Conservation (phyloP, 1,140 invertebrate genomes). For the Zelostemma sp. region DNA sequence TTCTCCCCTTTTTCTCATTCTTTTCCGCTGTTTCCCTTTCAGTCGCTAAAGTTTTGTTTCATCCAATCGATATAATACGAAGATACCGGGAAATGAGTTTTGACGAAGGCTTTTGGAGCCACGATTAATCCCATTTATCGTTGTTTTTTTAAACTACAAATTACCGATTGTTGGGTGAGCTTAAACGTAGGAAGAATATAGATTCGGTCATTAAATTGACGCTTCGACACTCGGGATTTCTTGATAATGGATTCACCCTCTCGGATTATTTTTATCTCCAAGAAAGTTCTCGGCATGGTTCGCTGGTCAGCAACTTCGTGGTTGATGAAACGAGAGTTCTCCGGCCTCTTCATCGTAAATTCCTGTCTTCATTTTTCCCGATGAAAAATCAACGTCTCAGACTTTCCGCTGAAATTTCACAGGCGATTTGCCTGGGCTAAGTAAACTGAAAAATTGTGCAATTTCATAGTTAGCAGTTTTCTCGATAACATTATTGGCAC, state of each 20-base stretch:
- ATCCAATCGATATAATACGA: slow-evolving; percentile 10
- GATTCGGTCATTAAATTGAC: slow-evolving; percentile 17
- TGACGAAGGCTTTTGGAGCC: too few species aligned
- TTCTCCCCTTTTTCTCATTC: neutral
- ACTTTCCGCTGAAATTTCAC: slow-evolving; percentile 28
- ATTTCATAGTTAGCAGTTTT: slow-evolving; percentile 15
- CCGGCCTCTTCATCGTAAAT: slow-evolving; percentile 19
- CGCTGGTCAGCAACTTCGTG: slow-evolving; percentile 22
- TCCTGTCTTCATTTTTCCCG: slow-evolving; percentile 24
- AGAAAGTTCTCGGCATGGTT: slow-evolving; percentile 13
- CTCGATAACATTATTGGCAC: slow-evolving; percentile 5
- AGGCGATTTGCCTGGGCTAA: slow-evolving; percentile 18
- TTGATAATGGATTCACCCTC: slow-evolving; percentile 24
- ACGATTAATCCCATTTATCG: too few species aligned
- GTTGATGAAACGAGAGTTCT: slow-evolving; percentile 29
- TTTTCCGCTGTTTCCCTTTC: slow-evolving; percentile 22
- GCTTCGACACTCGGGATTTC: slow-evolving; percentile 4
- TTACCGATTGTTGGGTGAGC: too few species aligned
- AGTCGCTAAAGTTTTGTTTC: slow-evolving; percentile 27
- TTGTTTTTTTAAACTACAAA: too few species aligned
- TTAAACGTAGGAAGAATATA: too few species aligned
- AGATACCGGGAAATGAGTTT: neutral
- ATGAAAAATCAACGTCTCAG: slow-evolving; percentile 11
- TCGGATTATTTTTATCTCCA: slow-evolving; percentile 29
- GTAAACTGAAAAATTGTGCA: slow-evolving; percentile 7